phyloP scores from a whole-genome alignment of 35 echinoderm and acorn worm species.

The Apostichopus japonicus region DNA sequence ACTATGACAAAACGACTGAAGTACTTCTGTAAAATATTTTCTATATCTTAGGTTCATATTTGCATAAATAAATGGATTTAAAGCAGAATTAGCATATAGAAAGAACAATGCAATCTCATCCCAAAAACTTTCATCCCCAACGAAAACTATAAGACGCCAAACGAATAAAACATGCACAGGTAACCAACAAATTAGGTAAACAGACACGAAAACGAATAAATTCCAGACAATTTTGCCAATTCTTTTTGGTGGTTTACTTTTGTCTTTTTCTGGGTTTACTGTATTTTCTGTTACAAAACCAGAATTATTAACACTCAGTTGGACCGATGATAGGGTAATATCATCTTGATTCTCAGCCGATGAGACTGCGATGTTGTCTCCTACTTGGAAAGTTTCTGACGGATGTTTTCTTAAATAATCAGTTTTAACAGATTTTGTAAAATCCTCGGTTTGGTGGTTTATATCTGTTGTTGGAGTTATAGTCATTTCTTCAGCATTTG shows the following conservation, averaged over 20 bases:
- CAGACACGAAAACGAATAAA: not conserved
- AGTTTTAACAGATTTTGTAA: not conserved
- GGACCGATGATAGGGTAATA: not conserved
- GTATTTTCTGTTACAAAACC: not conserved
- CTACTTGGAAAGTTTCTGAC: not conserved
- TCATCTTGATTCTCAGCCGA: not conserved
- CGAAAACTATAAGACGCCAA: not conserved
- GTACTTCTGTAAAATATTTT: not conserved
- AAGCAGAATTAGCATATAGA: not conserved
- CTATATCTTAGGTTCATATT: conserved; percentile 3
- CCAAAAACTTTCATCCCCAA: not conserved
- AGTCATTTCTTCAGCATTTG: not conserved
- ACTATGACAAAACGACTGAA: not conserved
- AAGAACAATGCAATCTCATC: not conserved
- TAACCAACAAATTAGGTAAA: conserved; percentile 11
- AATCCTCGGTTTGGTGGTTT: not conserved
- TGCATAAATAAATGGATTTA: conserved; percentile 36
- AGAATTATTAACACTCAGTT: not conserved
- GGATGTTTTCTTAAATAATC: not conserved
- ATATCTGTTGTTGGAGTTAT: not conserved
- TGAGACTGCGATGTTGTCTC: not conserved
- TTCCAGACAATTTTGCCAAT: not conserved
- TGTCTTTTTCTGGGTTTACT: not conserved
- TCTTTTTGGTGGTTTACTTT: not conserved
- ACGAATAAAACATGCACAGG: not conserved